These are phyloP conservation scores for Drosophila quasianomalipes DNA, from an alignment of 2,888 invertebrate species.

Conservation along the genomic window DNA sequence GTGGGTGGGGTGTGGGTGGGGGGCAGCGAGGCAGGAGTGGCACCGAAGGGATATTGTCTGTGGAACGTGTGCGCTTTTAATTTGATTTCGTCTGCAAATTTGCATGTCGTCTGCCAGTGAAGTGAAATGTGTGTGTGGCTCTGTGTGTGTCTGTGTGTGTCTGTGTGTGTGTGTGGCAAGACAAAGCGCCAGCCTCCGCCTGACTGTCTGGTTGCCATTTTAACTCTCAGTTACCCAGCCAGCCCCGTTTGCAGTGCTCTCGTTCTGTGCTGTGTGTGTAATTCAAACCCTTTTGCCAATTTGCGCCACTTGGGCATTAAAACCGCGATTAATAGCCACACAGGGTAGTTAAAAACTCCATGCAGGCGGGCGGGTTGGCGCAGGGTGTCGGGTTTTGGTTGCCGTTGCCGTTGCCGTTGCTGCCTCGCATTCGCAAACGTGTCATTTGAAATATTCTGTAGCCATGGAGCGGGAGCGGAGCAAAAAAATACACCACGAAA, in stretches of 20 bases:
- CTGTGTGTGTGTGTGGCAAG: neutral
- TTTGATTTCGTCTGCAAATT: constrained; percentile 78
- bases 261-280: constrained; percentile 31
- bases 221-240: constrained; percentile 18
- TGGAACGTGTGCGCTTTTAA: constrained; percentile 71
- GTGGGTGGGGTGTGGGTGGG: neutral
- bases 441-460: constrained; percentile 77
- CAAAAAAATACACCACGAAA: constrained; percentile 68
- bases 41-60: constrained; percentile 30
- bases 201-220: constrained; percentile 33
- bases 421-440: constrained; percentile 65
- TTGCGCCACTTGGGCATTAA: constrained; percentile 79
- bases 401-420: constrained; percentile 14
- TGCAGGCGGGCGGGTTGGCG: neutral
- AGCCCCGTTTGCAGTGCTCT: constrained; percentile 1
- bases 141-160: neutral
- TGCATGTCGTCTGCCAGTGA: constrained; percentile 61
- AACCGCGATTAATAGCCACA: constrained; percentile 79
- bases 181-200: constrained; percentile 25
- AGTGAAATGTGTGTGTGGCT: neutral
- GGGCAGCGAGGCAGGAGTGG: neutral
- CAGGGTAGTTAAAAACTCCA: constrained; percentile 71
- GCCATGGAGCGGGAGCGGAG: constrained; percentile 33
- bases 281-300: constrained; percentile 78
- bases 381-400: constrained; percentile 13